phyloP scores from a whole-genome alignment of 2,113 vertebrate species.

The Pseudopodoces humilis region DNA sequence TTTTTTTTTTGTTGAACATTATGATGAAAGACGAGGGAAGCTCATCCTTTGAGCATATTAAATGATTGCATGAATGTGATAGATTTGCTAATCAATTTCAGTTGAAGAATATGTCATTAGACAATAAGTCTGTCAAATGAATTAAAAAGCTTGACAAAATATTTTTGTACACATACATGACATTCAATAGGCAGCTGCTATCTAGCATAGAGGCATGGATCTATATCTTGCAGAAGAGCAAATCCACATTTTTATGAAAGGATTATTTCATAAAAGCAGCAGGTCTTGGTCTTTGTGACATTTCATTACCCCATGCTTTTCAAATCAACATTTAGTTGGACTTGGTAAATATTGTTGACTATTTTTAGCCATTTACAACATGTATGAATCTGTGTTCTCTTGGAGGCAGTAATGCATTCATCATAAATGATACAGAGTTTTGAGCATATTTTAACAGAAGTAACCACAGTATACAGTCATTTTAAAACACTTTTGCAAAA shows the following conservation, averaged over 20 bases:
- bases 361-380: background rate
- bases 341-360: conserved; percentile 3
- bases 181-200: background rate
- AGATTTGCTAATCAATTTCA: background rate
- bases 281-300: background rate
- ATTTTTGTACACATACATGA: background rate
- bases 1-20: background rate
- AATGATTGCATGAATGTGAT: background rate
- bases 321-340: conserved; percentile 14
- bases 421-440: background rate
- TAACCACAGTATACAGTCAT: background rate
- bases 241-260: background rate
- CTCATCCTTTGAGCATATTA: background rate
- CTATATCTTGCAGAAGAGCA: background rate
- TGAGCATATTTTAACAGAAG: conserved; percentile 30
- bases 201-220: background rate
- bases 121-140: background rate
- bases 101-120: background rate
- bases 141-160: background rate
- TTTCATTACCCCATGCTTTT: background rate
- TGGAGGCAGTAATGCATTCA: background rate
- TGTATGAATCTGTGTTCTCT: background rate
- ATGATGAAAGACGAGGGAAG: background rate
- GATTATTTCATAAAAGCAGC: conserved; percentile 14
- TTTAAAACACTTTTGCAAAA: conserved; percentile 25